These are phyloP conservation scores for Drosophila subsilvestris DNA, from an alignment of 2,888 invertebrate genomes.

Conservation along the genomic window DNA sequence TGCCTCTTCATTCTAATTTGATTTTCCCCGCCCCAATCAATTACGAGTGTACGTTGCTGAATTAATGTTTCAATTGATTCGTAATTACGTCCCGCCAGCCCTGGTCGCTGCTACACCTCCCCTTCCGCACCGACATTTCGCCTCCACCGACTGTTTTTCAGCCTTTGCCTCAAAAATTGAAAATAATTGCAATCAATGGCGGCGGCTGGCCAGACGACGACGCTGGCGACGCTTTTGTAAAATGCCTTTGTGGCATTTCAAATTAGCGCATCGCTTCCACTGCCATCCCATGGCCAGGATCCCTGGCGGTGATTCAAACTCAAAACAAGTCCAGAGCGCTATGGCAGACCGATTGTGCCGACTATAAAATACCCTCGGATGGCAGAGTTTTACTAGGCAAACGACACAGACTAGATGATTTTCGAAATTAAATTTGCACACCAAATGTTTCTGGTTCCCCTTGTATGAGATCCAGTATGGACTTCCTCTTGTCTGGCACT, in stretches of 20 bases:
- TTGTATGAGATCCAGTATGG: no score
- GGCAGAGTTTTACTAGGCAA: neutral
- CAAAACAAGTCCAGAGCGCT: neutral
- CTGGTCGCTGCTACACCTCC: neutral
- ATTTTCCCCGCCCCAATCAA: conserved; percentile 31
- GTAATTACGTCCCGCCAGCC: conserved; percentile 31
- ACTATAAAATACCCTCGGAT: neutral
- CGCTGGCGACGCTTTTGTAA: conserved; percentile 1
- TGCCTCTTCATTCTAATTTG: conserved; percentile 36
- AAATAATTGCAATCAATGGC: conserved; percentile 69
- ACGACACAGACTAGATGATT: no score
- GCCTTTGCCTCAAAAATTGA: conserved; percentile 38
- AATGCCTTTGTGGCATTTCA: conserved; percentile 60
- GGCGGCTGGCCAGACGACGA: conserved; percentile 44
- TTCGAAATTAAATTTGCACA: no score
- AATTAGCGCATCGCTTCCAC: conserved; percentile 57
- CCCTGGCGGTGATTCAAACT: conserved; percentile 30
- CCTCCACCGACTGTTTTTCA: conserved; percentile 1
- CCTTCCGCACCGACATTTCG: neutral
- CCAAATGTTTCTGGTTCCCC: no score
- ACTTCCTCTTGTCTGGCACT: neutral
- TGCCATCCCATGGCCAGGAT: conserved; percentile 36
- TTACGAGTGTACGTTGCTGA: conserved; percentile 9
- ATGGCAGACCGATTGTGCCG: neutral
- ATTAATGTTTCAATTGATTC: conserved; percentile 43